Base-by-base conservation (phyloP, 1,140 invertebrate species). In the Augochlora pura region DNA sequence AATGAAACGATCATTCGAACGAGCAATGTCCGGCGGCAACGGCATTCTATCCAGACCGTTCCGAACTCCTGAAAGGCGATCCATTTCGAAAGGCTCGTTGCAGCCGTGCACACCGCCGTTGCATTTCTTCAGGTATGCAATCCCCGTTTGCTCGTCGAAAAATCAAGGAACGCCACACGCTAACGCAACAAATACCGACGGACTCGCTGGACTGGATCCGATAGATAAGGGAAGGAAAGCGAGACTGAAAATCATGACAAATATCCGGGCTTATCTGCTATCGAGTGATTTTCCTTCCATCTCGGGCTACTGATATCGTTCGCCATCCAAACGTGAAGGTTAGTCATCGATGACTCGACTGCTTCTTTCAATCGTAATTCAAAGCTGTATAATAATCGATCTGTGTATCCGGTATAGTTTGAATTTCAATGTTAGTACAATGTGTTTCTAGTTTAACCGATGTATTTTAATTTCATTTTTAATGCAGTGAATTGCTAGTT, bases 151-250 rank as follows among this genome's bases (percentile, higher is more conserved):
- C 70, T 84, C 67, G 25, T 32, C 67, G 67, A 69, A 46, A 46
- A 69, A 69, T 69, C 67, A 14, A 25, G 49, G 25, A 38, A 54
- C 16, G 67, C 27, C 18, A 38, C 18, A 38, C 25, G 54, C 18
- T 54, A 52, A 38, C 46, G 39, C 64, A 25, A 66, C 18, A 25
- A 66, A 66, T 39, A 12, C 23, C 64, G 39, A 46, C 64, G 25
- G n/a, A 18, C 10, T 46, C n/a, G 39, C 14, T 21, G n/a, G 39
- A 66, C 64, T 46, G 38, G 64, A 66, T 66, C 12, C 27, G 67
- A 69, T 70, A 70, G 64, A 79, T 82, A 79, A 82, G 76, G 63
- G 64, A 82, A 82, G 76, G 76, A 82, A 82, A 79, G 76, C 69
- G 63, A 67, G 49, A 70, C 68, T 52, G 23, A 25, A 32, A 52